Evolutionary conservation across 1,140 invertebrate genomes (phyloP), one percentile per base, ranked within the genome.

Genomic region (Anastatus disparis): DNA sequence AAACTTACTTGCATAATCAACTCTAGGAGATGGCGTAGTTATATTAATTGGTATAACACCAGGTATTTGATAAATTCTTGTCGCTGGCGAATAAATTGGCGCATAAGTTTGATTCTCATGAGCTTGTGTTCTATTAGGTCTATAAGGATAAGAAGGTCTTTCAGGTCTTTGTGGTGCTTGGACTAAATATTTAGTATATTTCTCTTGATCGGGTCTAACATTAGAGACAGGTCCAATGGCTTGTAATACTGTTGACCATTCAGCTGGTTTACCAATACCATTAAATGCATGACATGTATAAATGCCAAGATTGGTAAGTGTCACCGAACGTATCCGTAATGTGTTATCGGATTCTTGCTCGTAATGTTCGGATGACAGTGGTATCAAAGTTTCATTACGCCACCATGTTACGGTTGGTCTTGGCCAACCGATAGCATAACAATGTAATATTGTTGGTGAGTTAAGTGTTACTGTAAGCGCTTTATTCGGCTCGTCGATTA

Each of bases 271-370:
- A 3, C 93, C 93, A 7, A 91, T 79, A 2, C 93, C 93, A 78
- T 96, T 96, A 81, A 93, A 96, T 1, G 93, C 94, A 77, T 95
- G 92, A 78, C 95, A 97, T 0, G 91, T 92, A 81, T 96, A 95
- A n/a, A 91, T 85, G 12, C 95, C 95, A 3, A 95, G 87, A 74
- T 91, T 92, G 15, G 89, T 88, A 1, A 93, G 70, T 7, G 89
- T 88, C 1, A 97, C 89, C 0, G 89, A 85, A 53, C 90, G 87
- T 76, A 97, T 93, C 42, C 91, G 85, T 3, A 97, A 86, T 0
- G 91, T 90, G 80, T 89, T 90, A 77, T 95, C 93, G 20, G 89
- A 88, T 24, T 89, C 87, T 73, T 93, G 91, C 77, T 95, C 91
- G 74, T 92, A 95, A 20, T 89, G 85, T 2, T 89, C 85, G 42